phyloP scores from a whole-genome alignment of 2,888 invertebrate species.

The Metacarcinus magister region DNA sequence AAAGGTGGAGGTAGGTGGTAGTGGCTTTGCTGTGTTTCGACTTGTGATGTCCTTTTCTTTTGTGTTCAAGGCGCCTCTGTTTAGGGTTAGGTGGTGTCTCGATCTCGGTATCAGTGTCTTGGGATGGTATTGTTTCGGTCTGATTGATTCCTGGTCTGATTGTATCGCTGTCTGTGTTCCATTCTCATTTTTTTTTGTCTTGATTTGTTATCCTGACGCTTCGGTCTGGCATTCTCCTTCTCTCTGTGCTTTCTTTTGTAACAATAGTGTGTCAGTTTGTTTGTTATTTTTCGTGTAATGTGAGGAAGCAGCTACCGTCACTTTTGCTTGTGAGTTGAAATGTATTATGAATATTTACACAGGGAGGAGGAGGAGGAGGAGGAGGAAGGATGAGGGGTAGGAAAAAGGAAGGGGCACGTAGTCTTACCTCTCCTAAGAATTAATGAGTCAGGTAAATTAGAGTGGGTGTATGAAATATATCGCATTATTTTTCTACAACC shows the following conservation, averaged over 20 bases:
- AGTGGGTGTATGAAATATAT: no score
- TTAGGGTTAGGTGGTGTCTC: not conserved
- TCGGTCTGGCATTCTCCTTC: not conserved
- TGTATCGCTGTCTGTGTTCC: not conserved
- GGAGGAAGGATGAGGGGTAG: not conserved
- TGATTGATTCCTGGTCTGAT: not conserved
- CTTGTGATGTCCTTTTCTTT: not conserved
- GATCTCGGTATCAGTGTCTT: not conserved
- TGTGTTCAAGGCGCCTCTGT: not conserved
- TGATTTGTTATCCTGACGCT: conserved; percentile 5
- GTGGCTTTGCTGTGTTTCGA: not conserved
- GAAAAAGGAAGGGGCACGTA: not conserved
- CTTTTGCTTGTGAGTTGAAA: no score
- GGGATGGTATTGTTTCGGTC: not conserved
- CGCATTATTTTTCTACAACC: no score
- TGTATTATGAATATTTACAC: no score
- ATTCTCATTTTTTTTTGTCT: not conserved
- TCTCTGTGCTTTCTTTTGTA: not conserved
- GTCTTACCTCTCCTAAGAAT: no score
- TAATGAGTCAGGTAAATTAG: no score
- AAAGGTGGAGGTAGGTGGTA: not conserved
- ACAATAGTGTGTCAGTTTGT: not conserved
- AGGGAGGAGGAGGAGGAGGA: no score
- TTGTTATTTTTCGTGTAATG: not conserved
- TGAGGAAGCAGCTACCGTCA: no score